phyloP scores from a whole-genome alignment of 1,140 invertebrate genomes.

The Drosophila bifasciata region DNA sequence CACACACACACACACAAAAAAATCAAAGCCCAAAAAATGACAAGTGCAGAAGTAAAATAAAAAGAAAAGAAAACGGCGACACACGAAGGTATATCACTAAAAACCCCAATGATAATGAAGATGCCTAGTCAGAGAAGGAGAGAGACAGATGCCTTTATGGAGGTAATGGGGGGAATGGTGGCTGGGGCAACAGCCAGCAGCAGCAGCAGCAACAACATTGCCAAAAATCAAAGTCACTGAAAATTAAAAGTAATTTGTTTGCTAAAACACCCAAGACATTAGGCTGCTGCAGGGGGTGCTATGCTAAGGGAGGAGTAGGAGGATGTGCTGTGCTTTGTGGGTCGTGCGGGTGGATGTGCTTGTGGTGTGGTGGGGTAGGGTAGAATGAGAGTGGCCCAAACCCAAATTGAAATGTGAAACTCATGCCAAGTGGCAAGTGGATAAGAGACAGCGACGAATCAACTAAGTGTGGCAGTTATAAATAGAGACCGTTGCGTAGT shows the following conservation, averaged over 20 bases:
- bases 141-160: too few species aligned
- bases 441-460: slow-evolving; percentile 17
- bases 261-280: slow-evolving; percentile 76
- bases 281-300: slow-evolving; percentile 13
- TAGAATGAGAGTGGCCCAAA: too few species aligned
- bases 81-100: slow-evolving; percentile 21
- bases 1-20: slow-evolving; percentile 35
- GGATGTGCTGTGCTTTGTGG: background rate
- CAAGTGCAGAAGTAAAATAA: slow-evolving; percentile 61
- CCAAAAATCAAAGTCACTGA: slow-evolving; percentile 79
- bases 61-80: slow-evolving; percentile 5
- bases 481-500: slow-evolving; percentile 52
- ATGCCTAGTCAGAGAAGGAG: slow-evolving; percentile 68
- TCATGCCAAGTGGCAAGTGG: slow-evolving; percentile 67
- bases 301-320: background rate
- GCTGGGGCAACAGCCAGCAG: slow-evolving; percentile 26
- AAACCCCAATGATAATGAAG: slow-evolving; percentile 69
- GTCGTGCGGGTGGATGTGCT: background rate
- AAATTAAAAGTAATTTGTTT: slow-evolving; percentile 83
- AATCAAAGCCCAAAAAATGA: slow-evolving; percentile 67
- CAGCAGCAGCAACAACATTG: slow-evolving; percentile 14
- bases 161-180: background rate
- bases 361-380: background rate
- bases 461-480: slow-evolving; percentile 64
- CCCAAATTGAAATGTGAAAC: slow-evolving; percentile 75